A percentile compares a stretch with the other conserved stretches of the same genome.
These are phyloP conservation scores for Numenius phaeopus DNA, from an alignment of 2,797 vertebrate genomes.

Conservation along the genomic window DNA sequence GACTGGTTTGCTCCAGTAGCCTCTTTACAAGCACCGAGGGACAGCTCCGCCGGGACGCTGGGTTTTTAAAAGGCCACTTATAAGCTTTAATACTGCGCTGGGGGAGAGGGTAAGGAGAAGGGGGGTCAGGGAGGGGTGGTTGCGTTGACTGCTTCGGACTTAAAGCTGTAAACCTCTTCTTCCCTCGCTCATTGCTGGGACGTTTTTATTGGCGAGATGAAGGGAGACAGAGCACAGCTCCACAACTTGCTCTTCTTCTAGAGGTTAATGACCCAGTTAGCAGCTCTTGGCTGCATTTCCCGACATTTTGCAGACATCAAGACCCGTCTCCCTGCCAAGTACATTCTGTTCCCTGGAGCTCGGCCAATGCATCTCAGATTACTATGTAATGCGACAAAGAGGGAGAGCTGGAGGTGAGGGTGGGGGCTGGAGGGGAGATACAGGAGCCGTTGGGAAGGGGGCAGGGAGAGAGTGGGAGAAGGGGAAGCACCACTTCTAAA, in stretches of 20 bases:
- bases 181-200: constrained; percentile 67
- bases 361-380: constrained; percentile 84
- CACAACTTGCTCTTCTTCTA: constrained; percentile 82
- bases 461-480: constrained; percentile 57
- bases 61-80: constrained; percentile 76
- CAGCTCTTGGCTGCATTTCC: constrained; percentile 86
- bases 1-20: constrained; percentile 57
- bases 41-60: constrained; percentile 51
- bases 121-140: constrained; percentile 41
- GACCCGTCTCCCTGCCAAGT: constrained; percentile 84
- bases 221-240: constrained; percentile 80
- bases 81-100: background rate
- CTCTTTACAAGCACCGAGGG: constrained; percentile 49
- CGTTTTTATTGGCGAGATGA: constrained; percentile 81
- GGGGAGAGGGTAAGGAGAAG: constrained; percentile 37
- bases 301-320: constrained; percentile 88
- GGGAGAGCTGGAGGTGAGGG: constrained; percentile 80
- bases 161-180: constrained; percentile 74
- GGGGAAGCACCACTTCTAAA: constrained; percentile 72
- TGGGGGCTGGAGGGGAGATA: constrained; percentile 45
- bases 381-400: constrained; percentile 86
- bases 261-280: constrained; percentile 90
- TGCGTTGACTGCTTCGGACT: constrained; percentile 78
- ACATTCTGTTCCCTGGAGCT: constrained; percentile 88
- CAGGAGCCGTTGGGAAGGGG: background rate